Conservation (phyloP, 2,888 invertebrate species). For the Colletes collaris region DNA sequence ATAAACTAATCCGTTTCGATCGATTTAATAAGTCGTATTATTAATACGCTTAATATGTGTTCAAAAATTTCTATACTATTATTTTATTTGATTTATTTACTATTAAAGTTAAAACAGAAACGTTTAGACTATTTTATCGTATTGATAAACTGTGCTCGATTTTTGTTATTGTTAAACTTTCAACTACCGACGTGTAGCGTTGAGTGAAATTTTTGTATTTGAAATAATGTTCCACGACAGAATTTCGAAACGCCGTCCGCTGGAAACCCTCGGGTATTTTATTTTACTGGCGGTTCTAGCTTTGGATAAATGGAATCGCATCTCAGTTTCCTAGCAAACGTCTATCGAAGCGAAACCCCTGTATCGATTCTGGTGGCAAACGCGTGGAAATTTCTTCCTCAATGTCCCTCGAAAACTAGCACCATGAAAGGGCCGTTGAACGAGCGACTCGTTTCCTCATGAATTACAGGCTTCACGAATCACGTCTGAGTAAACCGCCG, state of each 20-base stretch:
- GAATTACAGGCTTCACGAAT: constrained; percentile 48
- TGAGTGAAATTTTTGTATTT: too few relatives aligned
- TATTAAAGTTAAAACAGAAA: too few relatives aligned
- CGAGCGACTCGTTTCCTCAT: constrained; percentile 33
- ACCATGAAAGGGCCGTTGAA: constrained; percentile 19
- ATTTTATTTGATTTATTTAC: too few relatives aligned
- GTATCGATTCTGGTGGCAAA: constrained; percentile 21
- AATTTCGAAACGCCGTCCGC: background rate
- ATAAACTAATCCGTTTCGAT: too few relatives aligned
- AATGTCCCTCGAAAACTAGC: constrained; percentile 24
- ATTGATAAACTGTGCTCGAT: too few relatives aligned
- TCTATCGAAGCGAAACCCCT: background rate
- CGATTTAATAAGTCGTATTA: too few relatives aligned
- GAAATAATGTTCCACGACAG: too few relatives aligned
- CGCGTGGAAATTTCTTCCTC: constrained; percentile 17
- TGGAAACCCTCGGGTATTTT: background rate
- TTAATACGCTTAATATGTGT: too few relatives aligned
- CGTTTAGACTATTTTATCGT: too few relatives aligned
- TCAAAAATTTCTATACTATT: too few relatives aligned
- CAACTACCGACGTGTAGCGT: too few relatives aligned
- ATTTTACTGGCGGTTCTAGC: background rate
- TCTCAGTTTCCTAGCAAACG: background rate
- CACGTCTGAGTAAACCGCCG: constrained; percentile 35
- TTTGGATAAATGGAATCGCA: background rate
- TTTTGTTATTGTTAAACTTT: too few relatives aligned